Base-by-base conservation (phyloP, 2,888 invertebrate genomes). In the Eucera pruinosa region DNA sequence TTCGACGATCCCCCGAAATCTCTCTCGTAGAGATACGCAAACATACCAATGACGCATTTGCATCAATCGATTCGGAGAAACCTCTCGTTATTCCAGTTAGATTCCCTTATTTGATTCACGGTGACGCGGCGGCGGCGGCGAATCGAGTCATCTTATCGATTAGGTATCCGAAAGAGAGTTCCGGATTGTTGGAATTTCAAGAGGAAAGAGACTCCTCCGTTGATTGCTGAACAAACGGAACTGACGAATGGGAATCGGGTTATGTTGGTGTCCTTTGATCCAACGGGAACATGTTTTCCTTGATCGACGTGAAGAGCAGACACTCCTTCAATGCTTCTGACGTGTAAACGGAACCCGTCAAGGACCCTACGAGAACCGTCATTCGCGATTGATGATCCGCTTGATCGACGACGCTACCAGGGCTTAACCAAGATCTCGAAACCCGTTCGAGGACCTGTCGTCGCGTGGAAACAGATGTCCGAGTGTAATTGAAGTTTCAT, bases 291-390 rank as follows among this genome's bases (percentile, higher is more conserved):
- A 47, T 5, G 68, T 33, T 78, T 30, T 57, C 18, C 27, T 2
- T 70, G 78, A 78, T 78, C 54, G 78, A 78, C 78, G 70, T 33
- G 30, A 27, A 65, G 78, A 61, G 78, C 61, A 65, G 65, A 61
- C 64, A 64, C 70, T 61, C 27, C 77, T 68, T 57, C 77, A n/a
- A 61, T 57, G 50, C 55, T 66, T 55, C 47, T 54, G 78, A 65
- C 65, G 68, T 57, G 61, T 67, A 83, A 70, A 68, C 69, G 68
- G 70, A 74, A 68, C 57, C 57, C 66, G 39, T 72, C 72, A 27
- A 83, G 72, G 48, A 55, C 65, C 50, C 71, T 58, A 30, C 36
- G 48, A 62, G 64, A 50, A 43, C 33, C 68, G 65, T 70, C 70
- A 58, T 41, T 65, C 78, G 47, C 43, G 45, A 61, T 55, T 36